These are phyloP conservation scores for Didymodactylos carnosus DNA, from an alignment of 2,888 invertebrate genomes.

Conservation along the genomic window DNA sequence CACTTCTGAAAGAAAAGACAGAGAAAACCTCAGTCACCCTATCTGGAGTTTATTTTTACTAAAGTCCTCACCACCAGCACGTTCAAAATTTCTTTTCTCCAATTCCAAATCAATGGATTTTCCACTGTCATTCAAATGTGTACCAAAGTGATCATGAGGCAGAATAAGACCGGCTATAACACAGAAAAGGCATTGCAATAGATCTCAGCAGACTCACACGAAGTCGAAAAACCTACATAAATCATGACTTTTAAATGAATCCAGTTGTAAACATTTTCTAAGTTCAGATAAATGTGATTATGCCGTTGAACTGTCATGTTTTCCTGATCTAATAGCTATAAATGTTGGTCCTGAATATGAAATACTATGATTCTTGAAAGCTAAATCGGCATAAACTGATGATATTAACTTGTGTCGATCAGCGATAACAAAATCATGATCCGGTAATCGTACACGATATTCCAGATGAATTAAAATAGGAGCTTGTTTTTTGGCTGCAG, in stretches of 20 bases:
- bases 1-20: slow-evolving; percentile 13
- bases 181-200: no score
- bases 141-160: background rate
- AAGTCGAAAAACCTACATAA: slow-evolving; percentile 22
- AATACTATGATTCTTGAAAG: slow-evolving; percentile 19
- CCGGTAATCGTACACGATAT: slow-evolving; percentile 18
- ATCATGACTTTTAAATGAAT: slow-evolving; percentile 21
- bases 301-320: slow-evolving; percentile 22
- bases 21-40: no score
- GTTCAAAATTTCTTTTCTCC: background rate
- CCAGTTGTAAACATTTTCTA: slow-evolving; percentile 17
- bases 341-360: slow-evolving; percentile 33
- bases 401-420: slow-evolving; percentile 24
- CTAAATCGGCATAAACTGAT: slow-evolving; percentile 23
- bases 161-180: background rate
- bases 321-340: slow-evolving; percentile 26
- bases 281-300: slow-evolving; percentile 22
- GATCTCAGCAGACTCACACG: no score
- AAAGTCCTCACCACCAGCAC: background rate
- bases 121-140: background rate
- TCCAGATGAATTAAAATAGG: slow-evolving; percentile 18
- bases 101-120: background rate
- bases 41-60: no score
- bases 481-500: slow-evolving; percentile 31
- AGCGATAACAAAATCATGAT: slow-evolving; percentile 25